Conservation (phyloP, 2,113 vertebrate species). For the Heliornis fulica region DNA sequence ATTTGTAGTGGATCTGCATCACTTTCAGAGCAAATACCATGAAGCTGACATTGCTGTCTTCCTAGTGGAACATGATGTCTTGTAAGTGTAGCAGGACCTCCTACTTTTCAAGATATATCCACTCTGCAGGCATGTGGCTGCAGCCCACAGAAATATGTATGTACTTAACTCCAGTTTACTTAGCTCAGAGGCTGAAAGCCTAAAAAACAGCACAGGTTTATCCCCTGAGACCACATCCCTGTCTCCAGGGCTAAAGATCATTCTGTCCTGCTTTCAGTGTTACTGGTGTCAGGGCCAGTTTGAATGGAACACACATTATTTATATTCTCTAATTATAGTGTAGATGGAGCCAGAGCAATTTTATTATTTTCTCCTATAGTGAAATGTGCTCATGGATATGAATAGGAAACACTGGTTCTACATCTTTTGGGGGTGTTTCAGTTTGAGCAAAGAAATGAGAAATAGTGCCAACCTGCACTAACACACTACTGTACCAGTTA, state of each 20-base stretch:
- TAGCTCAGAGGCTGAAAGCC: neutral
- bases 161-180: neutral
- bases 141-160: neutral
- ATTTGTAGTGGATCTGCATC: neutral
- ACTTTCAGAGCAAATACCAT: neutral
- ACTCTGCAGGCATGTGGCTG: neutral
- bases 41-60: neutral
- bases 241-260: accelerated
- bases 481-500: neutral
- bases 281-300: neutral
- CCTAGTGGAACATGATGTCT: neutral
- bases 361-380: neutral
- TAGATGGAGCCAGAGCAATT: neutral
- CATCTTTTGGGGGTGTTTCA: neutral
- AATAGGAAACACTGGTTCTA: neutral
- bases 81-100: neutral
- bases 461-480: neutral
- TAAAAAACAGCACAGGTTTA: neutral
- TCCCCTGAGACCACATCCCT: neutral
- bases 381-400: neutral
- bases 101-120: neutral
- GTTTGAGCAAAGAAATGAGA: neutral
- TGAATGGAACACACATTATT: neutral
- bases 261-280: neutral
- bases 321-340: neutral